Evolutionary conservation across 2,797 vertebrate species (phyloP).

Genomic region (Benthosema pterotum): DNA sequence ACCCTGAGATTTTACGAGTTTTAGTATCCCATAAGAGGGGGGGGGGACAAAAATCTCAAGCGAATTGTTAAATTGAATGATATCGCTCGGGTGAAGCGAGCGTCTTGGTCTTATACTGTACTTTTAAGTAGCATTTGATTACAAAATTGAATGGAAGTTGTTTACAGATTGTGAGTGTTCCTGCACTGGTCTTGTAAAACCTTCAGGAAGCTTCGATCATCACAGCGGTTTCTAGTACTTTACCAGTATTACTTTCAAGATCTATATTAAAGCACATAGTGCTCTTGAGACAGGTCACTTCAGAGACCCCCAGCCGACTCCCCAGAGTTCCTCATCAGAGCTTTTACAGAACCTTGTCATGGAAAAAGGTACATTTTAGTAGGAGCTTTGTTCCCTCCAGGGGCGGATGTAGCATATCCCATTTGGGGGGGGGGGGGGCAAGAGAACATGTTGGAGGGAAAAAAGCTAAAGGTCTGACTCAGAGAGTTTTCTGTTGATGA

Average conservation of each 20-base stretch:
- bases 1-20: constrained; percentile 8
- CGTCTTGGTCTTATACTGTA: neutral
- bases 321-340: too few species aligned
- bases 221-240: neutral
- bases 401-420: too few species aligned
- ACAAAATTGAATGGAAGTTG: neutral
- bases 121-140: neutral
- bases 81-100: neutral
- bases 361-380: too few species aligned
- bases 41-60: constrained; percentile 10
- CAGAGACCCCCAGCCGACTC: too few species aligned
- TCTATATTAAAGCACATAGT: neutral
- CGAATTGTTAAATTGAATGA: neutral
- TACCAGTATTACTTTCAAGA: neutral
- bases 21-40: neutral
- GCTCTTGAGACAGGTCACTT: too few species aligned
- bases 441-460: too few species aligned
- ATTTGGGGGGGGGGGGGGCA: too few species aligned
- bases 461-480: too few species aligned
- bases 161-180: neutral
- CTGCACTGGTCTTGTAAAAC: neutral
- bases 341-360: too few species aligned
- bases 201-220: neutral
- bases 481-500: too few species aligned
- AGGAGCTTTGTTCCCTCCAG: too few species aligned